Evolutionary conservation across 1,140 invertebrate genomes (phyloP).

Genomic region (Zaprionus tsacasi): DNA sequence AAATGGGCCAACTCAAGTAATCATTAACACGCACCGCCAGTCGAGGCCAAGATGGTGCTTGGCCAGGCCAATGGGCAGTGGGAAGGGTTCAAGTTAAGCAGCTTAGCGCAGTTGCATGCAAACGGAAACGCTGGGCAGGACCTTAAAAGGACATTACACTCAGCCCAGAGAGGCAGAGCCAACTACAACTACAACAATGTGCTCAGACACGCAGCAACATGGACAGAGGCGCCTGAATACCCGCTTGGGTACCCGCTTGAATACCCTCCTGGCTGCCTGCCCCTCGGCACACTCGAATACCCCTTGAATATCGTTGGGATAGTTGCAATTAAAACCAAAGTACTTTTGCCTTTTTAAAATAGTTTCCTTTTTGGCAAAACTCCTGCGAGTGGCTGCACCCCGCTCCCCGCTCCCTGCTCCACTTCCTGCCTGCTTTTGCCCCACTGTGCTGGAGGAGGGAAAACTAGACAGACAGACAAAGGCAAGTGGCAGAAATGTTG

Average conservation of each 20-base stretch:
- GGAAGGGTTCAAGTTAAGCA: slow-evolving; percentile 60
- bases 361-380: slow-evolving; percentile 77
- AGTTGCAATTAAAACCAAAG: slow-evolving; percentile 81
- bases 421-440: not conserved
- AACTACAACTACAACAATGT: slow-evolving; percentile 56
- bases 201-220: slow-evolving; percentile 42
- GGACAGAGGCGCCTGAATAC: slow-evolving; percentile 48
- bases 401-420: not conserved
- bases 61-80: not conserved
- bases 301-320: slow-evolving; percentile 33
- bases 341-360: slow-evolving; percentile 82
- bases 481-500: slow-evolving; percentile 78
- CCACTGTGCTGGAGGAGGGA: not conserved
- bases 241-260: not conserved
- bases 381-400: slow-evolving; percentile 26
- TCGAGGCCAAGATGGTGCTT: not conserved
- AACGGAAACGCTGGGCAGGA: slow-evolving; percentile 74
- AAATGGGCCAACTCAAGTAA: slow-evolving; percentile 71
- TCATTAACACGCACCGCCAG: slow-evolving; percentile 74
- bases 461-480: slow-evolving; percentile 53
- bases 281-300: slow-evolving; percentile 20
- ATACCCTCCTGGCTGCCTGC: slow-evolving; percentile 13
- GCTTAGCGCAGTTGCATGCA: slow-evolving; percentile 74
- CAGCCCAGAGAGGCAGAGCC: slow-evolving; percentile 44
- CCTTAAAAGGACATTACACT: slow-evolving; percentile 78